A percentile compares a stretch with the other conserved stretches of the same genome.
These are phyloP conservation scores for Meiosimyza decipiens DNA, from an alignment of 2,888 invertebrate genomes.

Conservation along the genomic window DNA sequence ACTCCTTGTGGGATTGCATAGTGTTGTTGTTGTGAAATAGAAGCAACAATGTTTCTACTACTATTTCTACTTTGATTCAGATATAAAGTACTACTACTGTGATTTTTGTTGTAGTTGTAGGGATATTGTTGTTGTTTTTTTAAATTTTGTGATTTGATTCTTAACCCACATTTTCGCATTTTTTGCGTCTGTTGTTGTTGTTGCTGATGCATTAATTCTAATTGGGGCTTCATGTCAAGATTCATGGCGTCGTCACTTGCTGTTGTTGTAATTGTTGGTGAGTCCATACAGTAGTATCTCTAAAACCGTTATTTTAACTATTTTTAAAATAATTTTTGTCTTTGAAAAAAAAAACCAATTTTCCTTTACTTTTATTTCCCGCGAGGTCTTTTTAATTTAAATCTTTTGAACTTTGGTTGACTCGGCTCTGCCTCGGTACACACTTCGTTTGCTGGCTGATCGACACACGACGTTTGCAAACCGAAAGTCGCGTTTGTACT, in stretches of 20 bases:
- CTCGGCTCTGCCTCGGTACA: conserved; percentile 11
- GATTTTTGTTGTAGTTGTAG: not conserved
- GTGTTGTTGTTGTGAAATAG: not conserved
- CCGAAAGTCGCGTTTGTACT: conserved; percentile 25
- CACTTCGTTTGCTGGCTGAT: not conserved
- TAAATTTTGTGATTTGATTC: conserved; percentile 38
- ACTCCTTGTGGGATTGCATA: not conserved
- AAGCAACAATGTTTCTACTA: not conserved
- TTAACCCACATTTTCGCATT: conserved; percentile 51
- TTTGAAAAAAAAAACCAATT: conserved; percentile 9
- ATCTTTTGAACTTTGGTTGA: conserved; percentile 14
- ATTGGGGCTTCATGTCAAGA: conserved; percentile 56
- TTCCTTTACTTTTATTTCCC: conserved; percentile 15
- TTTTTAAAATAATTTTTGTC: not conserved
- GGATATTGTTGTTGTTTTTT: conserved; percentile 15
- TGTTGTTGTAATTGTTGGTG: conserved; percentile 29
- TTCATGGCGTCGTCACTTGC: conserved; percentile 34
- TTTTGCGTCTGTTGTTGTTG: conserved; percentile 50
- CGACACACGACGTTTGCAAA: too few species aligned
- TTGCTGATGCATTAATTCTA: conserved; percentile 35
- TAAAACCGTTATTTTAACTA: not conserved
- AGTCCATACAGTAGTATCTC: conserved; percentile 19
- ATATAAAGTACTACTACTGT: not conserved
- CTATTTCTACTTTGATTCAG: not conserved
- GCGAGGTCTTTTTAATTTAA: not conserved